A percentile compares a stretch with the other conserved stretches of the same genome.
phyloP scores from a whole-genome alignment of 2,113 vertebrate genomes.

The Danionella cerebrum region DNA sequence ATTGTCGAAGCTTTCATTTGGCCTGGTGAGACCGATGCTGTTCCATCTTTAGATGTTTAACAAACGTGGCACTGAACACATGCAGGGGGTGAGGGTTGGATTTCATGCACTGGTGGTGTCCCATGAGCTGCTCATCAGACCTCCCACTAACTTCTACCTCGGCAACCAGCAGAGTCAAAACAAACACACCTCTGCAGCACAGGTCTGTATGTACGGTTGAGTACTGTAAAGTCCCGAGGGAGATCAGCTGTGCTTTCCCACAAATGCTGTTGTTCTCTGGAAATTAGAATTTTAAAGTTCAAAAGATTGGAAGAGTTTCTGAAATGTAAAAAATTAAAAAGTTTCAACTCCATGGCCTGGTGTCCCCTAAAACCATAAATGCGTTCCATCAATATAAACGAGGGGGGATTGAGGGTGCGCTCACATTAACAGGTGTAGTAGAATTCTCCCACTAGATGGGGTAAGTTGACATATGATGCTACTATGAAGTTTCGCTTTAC shows the following conservation, averaged over 20 bases:
- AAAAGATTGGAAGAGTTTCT: too few species aligned
- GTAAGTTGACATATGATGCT: too few species aligned
- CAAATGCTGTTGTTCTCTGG: not conserved
- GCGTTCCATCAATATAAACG: too few species aligned
- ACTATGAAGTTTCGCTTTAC: too few species aligned
- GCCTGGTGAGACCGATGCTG: not conserved
- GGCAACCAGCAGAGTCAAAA: slow-evolving; percentile 10
- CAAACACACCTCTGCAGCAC: slow-evolving; percentile 14
- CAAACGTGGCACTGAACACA: not conserved
- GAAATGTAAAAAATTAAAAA: too few species aligned
- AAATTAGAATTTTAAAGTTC: too few species aligned
- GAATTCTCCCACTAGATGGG: too few species aligned
- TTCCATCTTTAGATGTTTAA: not conserved
- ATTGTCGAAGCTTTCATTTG: too few species aligned
- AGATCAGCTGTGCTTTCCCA: slow-evolving; percentile 1
- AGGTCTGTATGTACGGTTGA: not conserved
- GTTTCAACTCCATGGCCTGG: too few species aligned
- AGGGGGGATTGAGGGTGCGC: too few species aligned
- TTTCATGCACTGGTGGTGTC: slow-evolving; percentile 12
- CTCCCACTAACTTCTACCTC: slow-evolving; percentile 25
- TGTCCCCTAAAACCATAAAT: too few species aligned
- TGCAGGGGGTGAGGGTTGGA: not conserved
- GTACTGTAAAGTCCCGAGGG: slow-evolving; percentile 3
- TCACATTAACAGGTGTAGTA: too few species aligned
- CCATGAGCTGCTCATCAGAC: not conserved